phyloP scores from a whole-genome alignment of 2,797 vertebrate species.

The Carapus acus region DNA sequence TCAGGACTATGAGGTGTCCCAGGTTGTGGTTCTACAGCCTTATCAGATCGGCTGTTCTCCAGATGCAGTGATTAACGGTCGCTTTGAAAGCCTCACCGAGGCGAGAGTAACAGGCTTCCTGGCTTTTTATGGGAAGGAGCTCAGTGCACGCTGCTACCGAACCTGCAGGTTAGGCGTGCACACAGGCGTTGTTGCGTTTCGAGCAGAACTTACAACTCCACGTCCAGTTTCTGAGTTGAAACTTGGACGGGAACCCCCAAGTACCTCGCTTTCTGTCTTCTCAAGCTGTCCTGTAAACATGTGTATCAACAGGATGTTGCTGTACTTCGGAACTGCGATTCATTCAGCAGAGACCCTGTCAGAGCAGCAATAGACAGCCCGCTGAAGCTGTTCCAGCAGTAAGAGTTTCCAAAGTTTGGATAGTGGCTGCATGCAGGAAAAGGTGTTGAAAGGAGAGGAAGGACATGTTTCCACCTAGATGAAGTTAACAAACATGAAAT shows the following conservation, averaged over 20 bases:
- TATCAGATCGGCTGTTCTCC: conserved; percentile 68
- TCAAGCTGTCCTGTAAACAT: too few relatives aligned
- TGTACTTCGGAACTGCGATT: conserved; percentile 19
- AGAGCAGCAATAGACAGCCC: conserved; percentile 20
- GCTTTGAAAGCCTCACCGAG: conserved; percentile 71
- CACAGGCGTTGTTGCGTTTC: conserved; percentile 30
- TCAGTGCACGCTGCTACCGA: conserved; percentile 38
- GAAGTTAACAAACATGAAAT: conserved; percentile 27
- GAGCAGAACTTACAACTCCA: conserved; percentile 31
- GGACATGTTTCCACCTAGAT: conserved; percentile 24
- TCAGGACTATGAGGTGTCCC: conserved; percentile 63
- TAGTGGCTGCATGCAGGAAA: conserved; percentile 22
- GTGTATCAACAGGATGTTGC: conserved; percentile 30
- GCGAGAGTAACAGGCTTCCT: conserved; percentile 49
- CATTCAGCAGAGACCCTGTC: background rate
- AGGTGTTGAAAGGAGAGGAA: conserved; percentile 54
- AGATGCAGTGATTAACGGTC: conserved; percentile 66
- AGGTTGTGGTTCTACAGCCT: conserved; percentile 46
- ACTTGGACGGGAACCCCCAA: too few relatives aligned
- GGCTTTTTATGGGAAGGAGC: conserved; percentile 62
- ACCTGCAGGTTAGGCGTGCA: conserved; percentile 50
- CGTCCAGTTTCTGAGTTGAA: too few relatives aligned
- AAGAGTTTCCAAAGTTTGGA: conserved; percentile 51
- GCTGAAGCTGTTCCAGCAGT: conserved; percentile 10
- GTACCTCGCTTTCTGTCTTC: too few relatives aligned